phyloP scores from a whole-genome alignment of 2,113 vertebrate species.

The Anoura caudifer region DNA sequence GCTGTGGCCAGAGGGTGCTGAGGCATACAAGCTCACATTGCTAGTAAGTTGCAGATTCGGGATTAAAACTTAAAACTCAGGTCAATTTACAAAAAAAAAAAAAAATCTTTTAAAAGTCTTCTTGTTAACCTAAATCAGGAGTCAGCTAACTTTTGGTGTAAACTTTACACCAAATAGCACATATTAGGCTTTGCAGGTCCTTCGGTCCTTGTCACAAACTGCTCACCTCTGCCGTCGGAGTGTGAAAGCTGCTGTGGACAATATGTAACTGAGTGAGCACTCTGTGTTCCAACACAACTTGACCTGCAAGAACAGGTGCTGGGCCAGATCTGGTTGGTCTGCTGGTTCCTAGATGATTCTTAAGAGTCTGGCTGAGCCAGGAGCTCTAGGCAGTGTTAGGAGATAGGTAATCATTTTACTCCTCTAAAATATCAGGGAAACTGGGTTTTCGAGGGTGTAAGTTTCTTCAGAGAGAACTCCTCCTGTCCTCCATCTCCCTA shows the following conservation, averaged over 20 bases:
- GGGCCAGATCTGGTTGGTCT: not conserved
- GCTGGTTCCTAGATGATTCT: not conserved
- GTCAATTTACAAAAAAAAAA: not conserved
- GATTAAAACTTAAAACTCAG: conserved; percentile 14
- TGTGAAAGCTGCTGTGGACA: not conserved
- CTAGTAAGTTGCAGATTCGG: not conserved
- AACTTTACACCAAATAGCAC: not conserved
- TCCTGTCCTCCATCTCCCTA: not conserved
- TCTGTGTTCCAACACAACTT: not conserved
- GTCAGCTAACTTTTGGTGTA: not conserved
- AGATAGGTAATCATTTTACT: not conserved
- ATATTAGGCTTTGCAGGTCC: not conserved
- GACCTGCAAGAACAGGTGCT: not conserved
- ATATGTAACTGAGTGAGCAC: not conserved
- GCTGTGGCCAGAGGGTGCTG: not conserved
- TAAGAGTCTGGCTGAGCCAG: not conserved
- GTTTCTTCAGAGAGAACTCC: not conserved
- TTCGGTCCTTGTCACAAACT: not conserved
- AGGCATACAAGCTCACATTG: not conserved
- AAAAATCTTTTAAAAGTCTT: not conserved
- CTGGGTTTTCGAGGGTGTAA: not conserved
- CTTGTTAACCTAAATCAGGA: not conserved
- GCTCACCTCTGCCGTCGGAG: not conserved
- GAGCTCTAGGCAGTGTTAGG: not conserved
- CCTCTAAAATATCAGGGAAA: not conserved